Conservation (phyloP, 2,797 vertebrate species). For the Heterohyrax brucei region DNA sequence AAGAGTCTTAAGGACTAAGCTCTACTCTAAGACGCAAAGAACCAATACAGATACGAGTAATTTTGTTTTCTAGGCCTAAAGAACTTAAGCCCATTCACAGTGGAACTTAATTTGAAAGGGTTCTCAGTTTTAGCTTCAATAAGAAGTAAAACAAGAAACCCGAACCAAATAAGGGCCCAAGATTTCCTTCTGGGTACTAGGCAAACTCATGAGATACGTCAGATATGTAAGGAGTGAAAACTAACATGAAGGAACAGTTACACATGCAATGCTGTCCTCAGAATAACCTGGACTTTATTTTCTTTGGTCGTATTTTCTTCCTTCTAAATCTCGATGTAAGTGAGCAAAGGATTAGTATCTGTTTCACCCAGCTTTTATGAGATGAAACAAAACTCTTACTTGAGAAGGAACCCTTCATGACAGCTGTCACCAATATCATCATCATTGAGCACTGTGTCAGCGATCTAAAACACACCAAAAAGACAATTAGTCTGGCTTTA, state of each 20-base stretch:
- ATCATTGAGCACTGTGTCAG: conserved; percentile 97
- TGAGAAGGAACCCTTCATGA: conserved; percentile 98
- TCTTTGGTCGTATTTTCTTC: conserved; percentile 4
- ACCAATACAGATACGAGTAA: conserved; percentile 16
- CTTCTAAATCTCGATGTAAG: conserved; percentile 39
- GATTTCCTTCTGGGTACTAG: background rate
- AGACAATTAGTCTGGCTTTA: conserved; percentile 74
- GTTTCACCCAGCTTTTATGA: conserved; percentile 58
- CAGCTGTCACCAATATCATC: conserved; percentile 99
- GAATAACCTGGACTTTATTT: background rate
- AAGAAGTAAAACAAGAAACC: conserved; percentile 62
- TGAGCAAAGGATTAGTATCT: conserved; percentile 50
- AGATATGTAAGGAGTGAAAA: background rate
- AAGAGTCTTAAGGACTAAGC: conserved; percentile 38
- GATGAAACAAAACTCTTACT: conserved; percentile 92
- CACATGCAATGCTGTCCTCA: background rate
- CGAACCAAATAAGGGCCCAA: background rate
- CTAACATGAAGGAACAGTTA: background rate
- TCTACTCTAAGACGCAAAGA: conserved; percentile 9
- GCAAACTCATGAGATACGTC: conserved; percentile 28
- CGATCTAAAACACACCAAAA: conserved; percentile 93
- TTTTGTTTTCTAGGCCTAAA: conserved; percentile 47
- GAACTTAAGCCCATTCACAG: background rate
- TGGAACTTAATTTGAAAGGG: conserved; percentile 31
- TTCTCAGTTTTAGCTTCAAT: conserved; percentile 47